These are phyloP conservation scores for Holothuria glaberrima DNA, from an alignment of 35 echinoderm and acorn worm species.

Conservation along the genomic window DNA sequence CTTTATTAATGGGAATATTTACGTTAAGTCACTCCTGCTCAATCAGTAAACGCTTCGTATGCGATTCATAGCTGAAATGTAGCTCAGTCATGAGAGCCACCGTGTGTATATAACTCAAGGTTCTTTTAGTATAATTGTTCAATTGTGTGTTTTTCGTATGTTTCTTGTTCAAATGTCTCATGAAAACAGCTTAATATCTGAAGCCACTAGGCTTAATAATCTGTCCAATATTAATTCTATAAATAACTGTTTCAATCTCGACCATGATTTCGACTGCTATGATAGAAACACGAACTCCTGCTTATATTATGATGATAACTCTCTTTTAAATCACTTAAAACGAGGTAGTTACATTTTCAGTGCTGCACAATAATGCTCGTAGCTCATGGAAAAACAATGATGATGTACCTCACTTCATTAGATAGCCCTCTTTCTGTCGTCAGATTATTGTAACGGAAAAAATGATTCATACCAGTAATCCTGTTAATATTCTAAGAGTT, in stretches of 20 bases:
- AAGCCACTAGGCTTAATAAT: background rate
- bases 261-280: background rate
- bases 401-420: background rate
- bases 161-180: background rate
- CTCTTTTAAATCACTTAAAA: background rate
- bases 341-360: too few species aligned
- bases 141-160: background rate
- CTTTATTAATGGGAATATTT: too few species aligned
- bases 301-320: background rate
- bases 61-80: background rate
- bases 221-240: background rate
- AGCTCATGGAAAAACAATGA: too few species aligned
- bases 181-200: too few species aligned
- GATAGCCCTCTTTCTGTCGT: background rate
- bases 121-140: background rate
- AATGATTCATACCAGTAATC: background rate
- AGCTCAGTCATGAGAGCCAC: too few species aligned
- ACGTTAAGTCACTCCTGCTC: background rate
- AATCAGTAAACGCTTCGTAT: background rate
- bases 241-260: background rate
- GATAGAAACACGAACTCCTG: background rate
- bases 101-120: background rate
- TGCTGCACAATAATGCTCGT: too few species aligned
- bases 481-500: conserved; percentile 10
- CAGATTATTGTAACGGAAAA: conserved; percentile 1